These are phyloP conservation scores for Lucinisca nassula DNA, from an alignment of 2,888 invertebrate species.

Conservation along the genomic window DNA sequence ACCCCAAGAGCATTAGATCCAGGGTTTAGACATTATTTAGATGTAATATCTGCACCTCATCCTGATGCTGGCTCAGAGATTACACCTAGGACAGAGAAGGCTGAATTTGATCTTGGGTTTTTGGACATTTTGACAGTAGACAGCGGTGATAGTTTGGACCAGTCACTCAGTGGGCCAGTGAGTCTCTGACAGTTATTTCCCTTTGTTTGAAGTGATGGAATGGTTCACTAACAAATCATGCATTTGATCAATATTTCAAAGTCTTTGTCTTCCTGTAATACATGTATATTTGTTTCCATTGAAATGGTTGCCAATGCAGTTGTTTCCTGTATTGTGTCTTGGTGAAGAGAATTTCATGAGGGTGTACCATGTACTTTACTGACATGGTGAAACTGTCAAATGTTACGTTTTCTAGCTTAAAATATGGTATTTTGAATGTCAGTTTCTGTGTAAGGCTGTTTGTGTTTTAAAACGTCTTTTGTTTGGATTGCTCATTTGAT, in stretches of 20 bases:
- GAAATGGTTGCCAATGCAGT: too few relatives aligned
- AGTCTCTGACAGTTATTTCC: conserved; percentile 35
- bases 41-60: neutral
- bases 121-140: conserved; percentile 69
- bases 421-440: too few relatives aligned
- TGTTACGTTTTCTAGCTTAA: too few relatives aligned
- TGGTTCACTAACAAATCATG: neutral
- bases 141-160: conserved; percentile 65
- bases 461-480: too few relatives aligned
- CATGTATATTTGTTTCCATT: too few relatives aligned
- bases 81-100: conserved; percentile 20
- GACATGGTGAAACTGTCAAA: too few relatives aligned
- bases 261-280: neutral
- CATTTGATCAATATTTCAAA: neutral
- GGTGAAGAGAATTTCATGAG: too few relatives aligned
- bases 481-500: too few relatives aligned
- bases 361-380: too few relatives aligned
- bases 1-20: conserved; percentile 5
- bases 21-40: conserved; percentile 18
- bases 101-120: conserved; percentile 64
- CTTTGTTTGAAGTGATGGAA: conserved; percentile 3
- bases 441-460: too few relatives aligned
- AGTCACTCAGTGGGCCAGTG: conserved; percentile 65
- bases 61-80: conserved; percentile 10
- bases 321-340: too few relatives aligned